These are phyloP conservation scores for Symphodus melops DNA, from an alignment of 2,113 vertebrate genomes.

Conservation along the genomic window DNA sequence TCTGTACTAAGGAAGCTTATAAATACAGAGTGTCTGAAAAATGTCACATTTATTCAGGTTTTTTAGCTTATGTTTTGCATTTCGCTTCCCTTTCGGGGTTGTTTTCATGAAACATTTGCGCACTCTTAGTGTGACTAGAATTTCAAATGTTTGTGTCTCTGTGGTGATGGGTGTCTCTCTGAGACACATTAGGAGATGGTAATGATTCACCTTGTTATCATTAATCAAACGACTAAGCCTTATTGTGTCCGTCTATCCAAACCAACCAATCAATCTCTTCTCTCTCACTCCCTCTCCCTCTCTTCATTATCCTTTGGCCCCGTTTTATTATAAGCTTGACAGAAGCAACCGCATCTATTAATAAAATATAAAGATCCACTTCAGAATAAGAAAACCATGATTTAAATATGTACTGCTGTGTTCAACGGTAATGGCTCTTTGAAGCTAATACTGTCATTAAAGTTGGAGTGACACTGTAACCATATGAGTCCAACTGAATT, in stretches of 20 bases:
- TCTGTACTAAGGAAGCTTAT: neutral
- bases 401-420: neutral
- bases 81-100: neutral
- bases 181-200: neutral
- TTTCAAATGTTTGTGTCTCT: neutral
- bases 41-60: neutral
- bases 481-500: no score
- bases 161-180: neutral
- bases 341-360: neutral
- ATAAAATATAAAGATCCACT: neutral
- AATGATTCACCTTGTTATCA: slow-evolving; percentile 13
- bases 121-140: neutral
- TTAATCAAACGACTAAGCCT: slow-evolving; percentile 26
- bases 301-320: neutral
- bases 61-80: neutral
- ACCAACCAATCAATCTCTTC: slow-evolving; percentile 9
- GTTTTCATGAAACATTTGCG: neutral
- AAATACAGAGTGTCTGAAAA: neutral
- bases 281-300: neutral
- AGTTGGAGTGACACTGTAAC: no score
- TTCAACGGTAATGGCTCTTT: neutral
- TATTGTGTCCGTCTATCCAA: slow-evolving; percentile 1
- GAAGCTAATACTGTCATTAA: no score
- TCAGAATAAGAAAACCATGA: neutral
- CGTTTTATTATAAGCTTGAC: neutral